Conservation (phyloP, 2,113 vertebrate genomes). For the Sialia sialis region DNA sequence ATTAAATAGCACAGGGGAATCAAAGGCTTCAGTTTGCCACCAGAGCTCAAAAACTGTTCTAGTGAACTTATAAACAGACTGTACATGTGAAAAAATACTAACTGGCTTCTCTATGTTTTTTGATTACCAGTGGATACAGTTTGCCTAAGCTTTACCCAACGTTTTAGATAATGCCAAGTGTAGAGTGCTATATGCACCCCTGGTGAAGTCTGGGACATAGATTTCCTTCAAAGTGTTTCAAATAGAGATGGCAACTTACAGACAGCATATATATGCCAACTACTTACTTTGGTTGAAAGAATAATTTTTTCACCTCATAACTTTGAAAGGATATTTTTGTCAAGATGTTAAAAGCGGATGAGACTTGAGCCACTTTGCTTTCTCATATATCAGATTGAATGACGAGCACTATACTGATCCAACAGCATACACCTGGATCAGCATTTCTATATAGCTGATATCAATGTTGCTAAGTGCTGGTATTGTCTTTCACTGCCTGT, state of each 20-base stretch:
- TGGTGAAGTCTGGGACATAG: background rate
- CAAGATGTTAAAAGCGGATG: background rate
- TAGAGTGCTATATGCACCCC: background rate
- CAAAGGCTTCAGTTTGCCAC: background rate
- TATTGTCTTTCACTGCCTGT: background rate
- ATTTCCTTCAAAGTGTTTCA: background rate
- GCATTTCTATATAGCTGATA: background rate
- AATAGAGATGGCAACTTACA: background rate
- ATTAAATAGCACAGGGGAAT: background rate
- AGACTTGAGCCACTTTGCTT: background rate
- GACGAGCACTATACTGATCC: background rate
- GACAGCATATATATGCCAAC: fast-evolving
- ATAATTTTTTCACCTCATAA: background rate
- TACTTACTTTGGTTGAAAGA: background rate
- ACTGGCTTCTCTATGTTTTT: background rate
- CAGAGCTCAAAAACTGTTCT: background rate
- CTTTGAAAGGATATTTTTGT: background rate
- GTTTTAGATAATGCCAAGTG: background rate
- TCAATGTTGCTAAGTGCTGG: background rate
- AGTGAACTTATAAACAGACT: background rate
- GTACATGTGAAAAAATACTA: background rate
- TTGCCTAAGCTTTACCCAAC: background rate
- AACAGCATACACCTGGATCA: background rate
- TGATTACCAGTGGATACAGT: background rate
- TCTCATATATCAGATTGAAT: background rate